These are phyloP conservation scores for Dolichotis patagonum DNA, from an alignment of 2,113 vertebrate genomes.

Conservation along the genomic window DNA sequence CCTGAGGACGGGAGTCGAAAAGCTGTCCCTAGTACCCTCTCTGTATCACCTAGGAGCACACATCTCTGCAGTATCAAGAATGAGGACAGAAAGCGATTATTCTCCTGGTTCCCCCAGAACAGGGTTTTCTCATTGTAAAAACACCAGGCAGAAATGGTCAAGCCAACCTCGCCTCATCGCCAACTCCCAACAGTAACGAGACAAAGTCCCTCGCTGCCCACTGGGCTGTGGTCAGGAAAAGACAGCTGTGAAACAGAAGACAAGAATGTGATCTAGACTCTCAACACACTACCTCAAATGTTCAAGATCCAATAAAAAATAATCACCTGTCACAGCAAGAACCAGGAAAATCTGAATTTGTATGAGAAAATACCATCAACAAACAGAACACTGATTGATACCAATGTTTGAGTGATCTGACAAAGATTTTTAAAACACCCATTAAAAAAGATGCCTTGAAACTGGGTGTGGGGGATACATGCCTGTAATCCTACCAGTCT, in stretches of 20 bases:
- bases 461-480: not conserved
- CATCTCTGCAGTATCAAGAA: not conserved
- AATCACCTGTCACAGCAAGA: not conserved
- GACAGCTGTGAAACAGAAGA: not conserved
- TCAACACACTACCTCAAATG: not conserved
- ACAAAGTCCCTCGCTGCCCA: not conserved
- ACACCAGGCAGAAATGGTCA: not conserved
- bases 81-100: not conserved
- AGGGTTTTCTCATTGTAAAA: not conserved
- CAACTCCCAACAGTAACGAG: fast-evolving
- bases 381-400: not conserved
- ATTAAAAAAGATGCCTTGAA: not conserved
- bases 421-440: not conserved
- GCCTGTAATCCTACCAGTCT: not conserved
- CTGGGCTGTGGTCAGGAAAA: not conserved
- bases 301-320: not conserved
- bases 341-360: not conserved
- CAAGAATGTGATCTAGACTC: not conserved
- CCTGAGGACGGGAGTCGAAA: not conserved
- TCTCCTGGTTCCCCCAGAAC: not conserved
- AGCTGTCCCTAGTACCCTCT: not conserved
- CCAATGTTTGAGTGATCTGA: not conserved
- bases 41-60: not conserved
- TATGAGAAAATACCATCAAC: not conserved
- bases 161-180: not conserved